Percentiles rank a stretch among this genome's conserved stretches.
Evolutionary conservation across 2,797 vertebrate species (phyloP).

Genomic region (Platalea minor): DNA sequence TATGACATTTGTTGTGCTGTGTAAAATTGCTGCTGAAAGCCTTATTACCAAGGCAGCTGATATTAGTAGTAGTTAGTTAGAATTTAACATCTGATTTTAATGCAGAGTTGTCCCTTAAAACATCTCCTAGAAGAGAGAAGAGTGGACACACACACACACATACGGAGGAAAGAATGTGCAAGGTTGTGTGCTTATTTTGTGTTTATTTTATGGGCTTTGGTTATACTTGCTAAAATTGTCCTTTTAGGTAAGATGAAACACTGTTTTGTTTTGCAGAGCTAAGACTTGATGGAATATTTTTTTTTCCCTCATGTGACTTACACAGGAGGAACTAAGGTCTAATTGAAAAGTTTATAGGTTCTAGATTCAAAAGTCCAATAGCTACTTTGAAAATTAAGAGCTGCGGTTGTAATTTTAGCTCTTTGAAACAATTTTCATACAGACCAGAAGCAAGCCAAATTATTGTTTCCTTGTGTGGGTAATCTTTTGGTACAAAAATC

Average conservation of each 20-base stretch:
- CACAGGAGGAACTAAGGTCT: neutral
- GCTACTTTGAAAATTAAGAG: neutral
- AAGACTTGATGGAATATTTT: neutral
- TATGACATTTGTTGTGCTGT: neutral
- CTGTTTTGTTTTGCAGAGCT: neutral
- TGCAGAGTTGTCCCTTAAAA: neutral
- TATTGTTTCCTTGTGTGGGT: neutral
- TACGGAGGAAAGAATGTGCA: neutral
- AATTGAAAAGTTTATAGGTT: neutral
- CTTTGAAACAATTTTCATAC: neutral
- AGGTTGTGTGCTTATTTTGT: neutral
- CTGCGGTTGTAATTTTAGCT: neutral
- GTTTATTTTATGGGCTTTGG: neutral
- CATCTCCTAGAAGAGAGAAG: neutral
- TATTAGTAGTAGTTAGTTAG: neutral
- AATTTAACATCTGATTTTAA: neutral
- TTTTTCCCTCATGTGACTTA: neutral
- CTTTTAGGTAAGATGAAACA: neutral
- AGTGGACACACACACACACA: neutral
- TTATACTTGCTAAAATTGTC: neutral
- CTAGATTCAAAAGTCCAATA: neutral
- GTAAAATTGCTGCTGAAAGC: neutral
- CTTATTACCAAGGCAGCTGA: neutral
- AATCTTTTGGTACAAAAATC: neutral
- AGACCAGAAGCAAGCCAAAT: neutral